Percentiles rank a stretch among this genome's conserved stretches.
Conservation (phyloP, 2,797 vertebrate genomes). For the Enteromius fasciolatus region DNA sequence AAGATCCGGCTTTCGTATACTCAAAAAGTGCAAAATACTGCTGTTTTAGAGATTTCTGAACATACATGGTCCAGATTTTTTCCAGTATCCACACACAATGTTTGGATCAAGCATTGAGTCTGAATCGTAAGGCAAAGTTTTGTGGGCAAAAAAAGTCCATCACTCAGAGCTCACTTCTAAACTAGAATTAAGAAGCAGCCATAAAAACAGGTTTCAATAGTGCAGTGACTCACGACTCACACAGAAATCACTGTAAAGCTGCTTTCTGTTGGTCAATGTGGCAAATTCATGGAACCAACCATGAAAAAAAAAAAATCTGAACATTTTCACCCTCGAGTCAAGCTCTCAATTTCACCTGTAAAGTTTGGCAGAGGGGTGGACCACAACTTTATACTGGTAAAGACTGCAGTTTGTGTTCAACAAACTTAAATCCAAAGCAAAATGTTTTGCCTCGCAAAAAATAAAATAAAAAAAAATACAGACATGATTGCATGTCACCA, state of each 20-base stretch:
- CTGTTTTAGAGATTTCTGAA: background rate
- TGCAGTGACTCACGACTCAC: background rate
- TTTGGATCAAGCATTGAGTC: background rate
- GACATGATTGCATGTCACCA: background rate
- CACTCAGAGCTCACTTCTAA: background rate
- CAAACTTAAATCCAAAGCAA: background rate
- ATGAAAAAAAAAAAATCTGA: background rate
- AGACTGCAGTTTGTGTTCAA: background rate
- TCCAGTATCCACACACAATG: background rate
- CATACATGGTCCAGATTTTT: background rate
- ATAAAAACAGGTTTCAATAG: background rate
- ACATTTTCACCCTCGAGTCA: background rate
- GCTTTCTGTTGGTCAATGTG: background rate
- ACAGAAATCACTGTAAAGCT: background rate
- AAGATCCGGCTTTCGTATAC: slow-evolving; percentile 10
- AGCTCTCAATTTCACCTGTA: background rate
- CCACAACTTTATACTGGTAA: background rate
- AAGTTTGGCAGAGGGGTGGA: background rate
- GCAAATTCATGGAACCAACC: background rate
- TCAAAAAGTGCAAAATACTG: slow-evolving; percentile 50
- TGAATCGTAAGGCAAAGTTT: background rate
- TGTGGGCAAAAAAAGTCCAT: background rate
- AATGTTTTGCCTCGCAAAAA: background rate
- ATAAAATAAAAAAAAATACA: too few species aligned
- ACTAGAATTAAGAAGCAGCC: background rate